Percentiles rank a stretch among this genome's conserved stretches.
Evolutionary conservation across 2,888 invertebrate genomes (phyloP).

Genomic region (Drosophila pseudotalamancana): DNA sequence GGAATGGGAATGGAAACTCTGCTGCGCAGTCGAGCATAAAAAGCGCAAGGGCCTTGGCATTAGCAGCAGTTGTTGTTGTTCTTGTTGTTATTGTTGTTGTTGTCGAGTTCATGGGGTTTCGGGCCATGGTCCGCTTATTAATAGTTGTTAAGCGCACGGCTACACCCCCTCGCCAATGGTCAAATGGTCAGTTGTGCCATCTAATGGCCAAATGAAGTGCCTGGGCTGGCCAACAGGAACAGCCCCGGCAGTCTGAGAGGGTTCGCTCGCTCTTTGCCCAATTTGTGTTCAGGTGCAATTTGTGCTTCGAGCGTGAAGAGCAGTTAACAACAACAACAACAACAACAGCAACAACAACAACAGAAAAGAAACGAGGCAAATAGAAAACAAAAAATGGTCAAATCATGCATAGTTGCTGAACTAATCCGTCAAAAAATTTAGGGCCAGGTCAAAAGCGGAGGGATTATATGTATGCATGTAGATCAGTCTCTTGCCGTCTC

Average conservation of each 20-base stretch:
- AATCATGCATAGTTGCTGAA: slow-evolving; percentile 74
- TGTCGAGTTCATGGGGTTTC: slow-evolving; percentile 22
- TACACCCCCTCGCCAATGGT: slow-evolving; percentile 65
- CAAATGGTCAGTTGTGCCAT: slow-evolving; percentile 64
- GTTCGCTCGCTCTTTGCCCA: slow-evolving; percentile 54
- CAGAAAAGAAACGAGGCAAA: slow-evolving; percentile 8
- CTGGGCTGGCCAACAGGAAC: slow-evolving; percentile 16
- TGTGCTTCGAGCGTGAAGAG: slow-evolving; percentile 78
- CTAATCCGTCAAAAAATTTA: slow-evolving; percentile 78
- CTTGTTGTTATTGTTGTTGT: too few relatives aligned
- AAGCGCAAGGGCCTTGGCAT: slow-evolving; percentile 37
- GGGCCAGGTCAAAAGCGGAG: slow-evolving; percentile 38
- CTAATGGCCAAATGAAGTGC: slow-evolving; percentile 63
- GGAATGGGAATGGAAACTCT: slow-evolving; percentile 35
- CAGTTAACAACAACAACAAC: slow-evolving; percentile 26
- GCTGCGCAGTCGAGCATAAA: slow-evolving; percentile 70
- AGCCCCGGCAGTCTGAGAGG: slow-evolving; percentile 15
- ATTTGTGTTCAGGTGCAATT: slow-evolving; percentile 83
- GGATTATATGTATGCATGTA: slow-evolving; percentile 52
- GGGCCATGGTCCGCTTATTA: slow-evolving; percentile 66
- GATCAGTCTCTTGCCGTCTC: slow-evolving; percentile 13
- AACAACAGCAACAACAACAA: slow-evolving; percentile 5
- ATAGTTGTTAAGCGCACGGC: slow-evolving; percentile 80
- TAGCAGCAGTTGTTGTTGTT: too few relatives aligned
- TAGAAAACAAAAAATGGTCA: slow-evolving; percentile 57